A percentile compares a stretch with the other conserved stretches of the same genome.
These are phyloP conservation scores for Schizopygopsis malacanthus DNA, from an alignment of 2,797 vertebrate genomes.

Conservation along the genomic window DNA sequence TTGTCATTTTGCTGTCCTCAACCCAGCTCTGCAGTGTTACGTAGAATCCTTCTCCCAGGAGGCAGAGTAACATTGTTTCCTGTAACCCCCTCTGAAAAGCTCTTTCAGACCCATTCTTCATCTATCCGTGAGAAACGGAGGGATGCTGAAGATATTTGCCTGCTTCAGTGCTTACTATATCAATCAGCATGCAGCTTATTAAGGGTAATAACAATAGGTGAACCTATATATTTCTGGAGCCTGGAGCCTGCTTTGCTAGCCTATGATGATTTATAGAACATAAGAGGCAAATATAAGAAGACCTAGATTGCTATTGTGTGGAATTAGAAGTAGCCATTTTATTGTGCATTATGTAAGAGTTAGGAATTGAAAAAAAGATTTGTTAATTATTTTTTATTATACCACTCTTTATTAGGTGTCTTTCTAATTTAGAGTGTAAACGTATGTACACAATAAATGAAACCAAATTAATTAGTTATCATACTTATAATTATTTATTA, in stretches of 20 bases:
- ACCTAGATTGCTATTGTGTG: neutral
- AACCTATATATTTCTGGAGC: neutral
- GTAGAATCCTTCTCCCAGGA: conserved; percentile 42
- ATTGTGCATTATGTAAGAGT: neutral
- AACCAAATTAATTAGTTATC: neutral
- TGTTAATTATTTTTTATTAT: neutral
- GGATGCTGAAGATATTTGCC: conserved; percentile 32
- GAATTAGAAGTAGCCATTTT: neutral
- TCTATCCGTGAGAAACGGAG: conserved; percentile 44
- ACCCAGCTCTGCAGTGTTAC: conserved; percentile 53
- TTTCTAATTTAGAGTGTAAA: neutral
- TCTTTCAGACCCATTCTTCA: conserved; percentile 56
- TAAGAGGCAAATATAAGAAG: neutral
- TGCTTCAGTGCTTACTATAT: conserved; percentile 32
- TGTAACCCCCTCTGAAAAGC: conserved; percentile 57
- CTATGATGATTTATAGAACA: neutral
- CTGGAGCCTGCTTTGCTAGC: neutral
- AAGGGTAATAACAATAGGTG: conserved; percentile 9
- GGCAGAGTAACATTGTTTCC: conserved; percentile 61
- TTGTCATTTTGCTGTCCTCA: conserved; percentile 51
- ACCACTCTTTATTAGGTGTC: neutral
- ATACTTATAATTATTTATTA: neutral
- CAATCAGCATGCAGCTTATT: conserved; percentile 41
- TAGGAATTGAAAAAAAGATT: neutral
- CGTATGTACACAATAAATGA: neutral